Conservation (phyloP, 2,113 vertebrate species). For the Murina feae region DNA sequence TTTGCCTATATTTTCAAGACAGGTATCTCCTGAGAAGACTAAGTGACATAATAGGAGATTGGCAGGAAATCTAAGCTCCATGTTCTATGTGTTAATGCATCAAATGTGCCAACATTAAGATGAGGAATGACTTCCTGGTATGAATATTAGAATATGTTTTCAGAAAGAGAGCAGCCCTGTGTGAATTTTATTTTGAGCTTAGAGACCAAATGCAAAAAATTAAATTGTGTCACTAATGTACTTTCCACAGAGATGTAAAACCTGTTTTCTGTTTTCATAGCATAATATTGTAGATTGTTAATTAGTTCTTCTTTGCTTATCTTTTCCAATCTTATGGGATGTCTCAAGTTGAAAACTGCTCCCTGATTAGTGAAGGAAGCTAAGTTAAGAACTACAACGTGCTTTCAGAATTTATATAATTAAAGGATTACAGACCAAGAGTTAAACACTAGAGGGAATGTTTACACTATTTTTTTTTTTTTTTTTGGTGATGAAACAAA, state of each 20-base stretch:
- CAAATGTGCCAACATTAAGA: constrained; percentile 67
- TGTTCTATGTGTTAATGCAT: constrained; percentile 60
- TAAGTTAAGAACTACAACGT: not conserved
- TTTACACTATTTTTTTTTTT: not conserved
- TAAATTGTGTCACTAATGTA: constrained; percentile 51
- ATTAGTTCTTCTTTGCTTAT: constrained; percentile 38
- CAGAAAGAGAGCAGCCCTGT: constrained; percentile 28
- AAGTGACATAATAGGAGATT: constrained; percentile 65
- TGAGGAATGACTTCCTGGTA: constrained; percentile 66
- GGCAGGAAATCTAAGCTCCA: constrained; percentile 43
- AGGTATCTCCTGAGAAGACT: constrained; percentile 59
- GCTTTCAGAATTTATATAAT: not conserved
- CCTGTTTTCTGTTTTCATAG: not conserved
- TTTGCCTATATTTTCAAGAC: constrained; percentile 50
- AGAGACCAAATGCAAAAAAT: constrained; percentile 39
- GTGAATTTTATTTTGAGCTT: constrained; percentile 63
- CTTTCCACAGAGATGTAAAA: constrained; percentile 46
- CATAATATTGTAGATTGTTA: constrained; percentile 12
- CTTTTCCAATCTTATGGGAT: constrained; percentile 21
- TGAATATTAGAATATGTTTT: constrained; percentile 61
- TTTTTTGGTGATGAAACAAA: not conserved
- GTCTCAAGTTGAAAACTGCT: constrained; percentile 44
- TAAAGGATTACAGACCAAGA: constrained; percentile 17
- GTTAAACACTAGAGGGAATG: constrained; percentile 2
- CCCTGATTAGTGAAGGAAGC: constrained; percentile 25